Base-by-base conservation (phyloP, 2,797 vertebrate species). In the Phyllotis vaccarum region DNA sequence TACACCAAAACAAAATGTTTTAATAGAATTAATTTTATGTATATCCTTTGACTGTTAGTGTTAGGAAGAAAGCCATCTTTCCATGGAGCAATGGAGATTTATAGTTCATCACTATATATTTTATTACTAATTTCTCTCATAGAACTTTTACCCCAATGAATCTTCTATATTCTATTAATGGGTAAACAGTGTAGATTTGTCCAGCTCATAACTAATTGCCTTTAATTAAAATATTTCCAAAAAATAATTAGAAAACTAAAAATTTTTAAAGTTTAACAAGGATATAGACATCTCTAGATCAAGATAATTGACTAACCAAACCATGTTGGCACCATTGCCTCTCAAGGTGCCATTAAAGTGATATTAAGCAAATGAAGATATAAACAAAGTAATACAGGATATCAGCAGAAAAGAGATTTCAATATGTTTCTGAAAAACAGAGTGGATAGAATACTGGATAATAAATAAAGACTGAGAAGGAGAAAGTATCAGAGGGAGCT, bases 111-210 rank as follows among this genome's bases (percentile, higher is more conserved):
- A 31, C 56, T 89, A 54, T 68, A 27, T 49, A 49, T 49, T 49
- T 49, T 49, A 49, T 49, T 58, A 83, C 80, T 93, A 76, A 91
- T 86, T 83, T 94, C 34, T 87, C 89, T 96, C 46, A 82, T 13
- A 76, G 66, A 90, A 8, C 9, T 82, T 92, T 86, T 94, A 62
- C 34, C 7, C n/a, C 83, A 96, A 91, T 54, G 75, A 81, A 95
- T 91, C 80, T 13, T 94, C 37, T 76, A 91, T 89, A 94, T 95
- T 95, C 24, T 89, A 81, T n/a, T 78, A 95, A 95, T 82, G 19
- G 49, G 29, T 64, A 94, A 91, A 94, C 43, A 90, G 93, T 82
- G 52, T 81, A 86, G 34, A 49, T 95, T 90, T 94, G 29, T 93
- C 37, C 75, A 91, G 37, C 88, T 93, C 58, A 75, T 76, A 91